Conservation (phyloP, 2,113 vertebrate species). For the Syrrhaptes paradoxus region DNA sequence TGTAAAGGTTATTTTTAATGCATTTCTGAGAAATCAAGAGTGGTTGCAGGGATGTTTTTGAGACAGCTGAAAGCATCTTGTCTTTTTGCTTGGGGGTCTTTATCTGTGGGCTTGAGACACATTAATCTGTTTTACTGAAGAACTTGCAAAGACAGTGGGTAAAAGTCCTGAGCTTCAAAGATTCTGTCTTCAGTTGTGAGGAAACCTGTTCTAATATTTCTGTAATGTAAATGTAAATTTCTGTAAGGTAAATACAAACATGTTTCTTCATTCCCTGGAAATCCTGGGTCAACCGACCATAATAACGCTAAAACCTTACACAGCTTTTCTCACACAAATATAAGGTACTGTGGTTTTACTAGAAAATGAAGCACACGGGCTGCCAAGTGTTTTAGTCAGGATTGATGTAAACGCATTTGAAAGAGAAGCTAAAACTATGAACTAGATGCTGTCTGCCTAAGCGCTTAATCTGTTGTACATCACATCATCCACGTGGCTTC, state of each 20-base stretch:
- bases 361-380: not conserved
- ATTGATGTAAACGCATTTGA: not conserved
- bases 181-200: not conserved
- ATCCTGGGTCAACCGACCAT: not conserved
- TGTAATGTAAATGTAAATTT: not conserved
- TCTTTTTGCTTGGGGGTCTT: not conserved
- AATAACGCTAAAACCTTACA: not conserved
- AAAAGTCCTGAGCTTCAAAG: not conserved
- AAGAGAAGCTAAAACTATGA: not conserved
- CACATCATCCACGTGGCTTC: not conserved
- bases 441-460: not conserved
- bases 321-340: not conserved
- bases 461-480: not conserved
- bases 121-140: not conserved
- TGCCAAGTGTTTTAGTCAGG: not conserved
- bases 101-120: not conserved
- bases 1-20: constrained; percentile 64
- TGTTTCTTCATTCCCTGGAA: not conserved
- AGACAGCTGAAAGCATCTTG: not conserved
- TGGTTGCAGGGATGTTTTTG: constrained; percentile 30
- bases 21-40: constrained; percentile 40
- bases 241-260: not conserved
- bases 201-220: not conserved
- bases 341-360: not conserved
- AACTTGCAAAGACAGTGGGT: not conserved